Conservation (phyloP, 2,797 vertebrate genomes). For the Eidolon dupreanum region DNA sequence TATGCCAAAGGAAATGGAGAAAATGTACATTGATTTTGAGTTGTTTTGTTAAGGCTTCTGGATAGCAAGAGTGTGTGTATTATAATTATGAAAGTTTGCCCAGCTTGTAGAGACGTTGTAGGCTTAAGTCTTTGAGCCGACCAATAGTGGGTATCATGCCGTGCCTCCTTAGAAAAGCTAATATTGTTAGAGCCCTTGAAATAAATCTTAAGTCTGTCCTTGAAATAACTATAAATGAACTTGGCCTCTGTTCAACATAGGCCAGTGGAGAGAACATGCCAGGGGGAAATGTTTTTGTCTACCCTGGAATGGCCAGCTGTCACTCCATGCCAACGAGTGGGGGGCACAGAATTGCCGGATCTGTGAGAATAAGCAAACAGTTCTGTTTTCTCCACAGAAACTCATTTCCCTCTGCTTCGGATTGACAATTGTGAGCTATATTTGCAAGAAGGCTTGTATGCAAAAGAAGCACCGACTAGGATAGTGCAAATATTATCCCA, state of each 20-base stretch:
- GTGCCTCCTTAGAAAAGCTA: conserved; percentile 35
- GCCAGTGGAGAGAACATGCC: conserved; percentile 42
- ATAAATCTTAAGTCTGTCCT: conserved; percentile 58
- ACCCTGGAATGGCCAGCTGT: conserved; percentile 47
- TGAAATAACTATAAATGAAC: conserved; percentile 61
- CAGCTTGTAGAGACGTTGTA: conserved; percentile 14
- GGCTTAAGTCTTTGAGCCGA: neutral
- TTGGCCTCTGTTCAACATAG: conserved; percentile 37
- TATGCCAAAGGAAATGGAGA: conserved; percentile 37
- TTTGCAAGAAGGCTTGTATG: conserved; percentile 54
- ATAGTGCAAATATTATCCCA: conserved; percentile 48
- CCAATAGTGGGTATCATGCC: neutral
- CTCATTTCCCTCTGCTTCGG: conserved; percentile 40
- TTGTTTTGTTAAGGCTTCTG: conserved; percentile 45
- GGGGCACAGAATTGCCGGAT: conserved; percentile 18
- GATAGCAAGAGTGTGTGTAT: neutral
- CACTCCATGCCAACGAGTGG: neutral
- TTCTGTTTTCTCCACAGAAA: conserved; percentile 53
- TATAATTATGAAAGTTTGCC: conserved; percentile 26
- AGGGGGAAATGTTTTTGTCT: conserved; percentile 62
- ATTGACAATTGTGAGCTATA: conserved; percentile 26
- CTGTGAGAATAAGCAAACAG: conserved; percentile 48
- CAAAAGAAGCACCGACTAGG: conserved; percentile 10
- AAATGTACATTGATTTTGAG: conserved; percentile 46
- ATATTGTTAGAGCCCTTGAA: conserved; percentile 49